Evolutionary conservation across 2,797 vertebrate genomes (phyloP), one percentile per base, ranked within the genome.

Genomic region (Benthosema pterotum): DNA sequence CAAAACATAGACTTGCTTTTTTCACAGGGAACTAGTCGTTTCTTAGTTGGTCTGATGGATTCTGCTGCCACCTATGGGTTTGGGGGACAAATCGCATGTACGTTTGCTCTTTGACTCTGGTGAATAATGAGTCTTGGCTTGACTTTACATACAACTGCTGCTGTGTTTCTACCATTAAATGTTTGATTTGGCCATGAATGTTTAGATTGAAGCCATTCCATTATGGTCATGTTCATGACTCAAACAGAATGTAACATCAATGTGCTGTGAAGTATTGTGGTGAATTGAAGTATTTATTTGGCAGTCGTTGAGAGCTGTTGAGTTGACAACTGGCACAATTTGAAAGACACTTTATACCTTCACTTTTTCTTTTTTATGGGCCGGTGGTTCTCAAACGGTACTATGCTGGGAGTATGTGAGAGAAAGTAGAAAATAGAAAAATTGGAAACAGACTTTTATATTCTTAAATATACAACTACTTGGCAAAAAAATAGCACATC

Each of bases 61-160:
- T 60, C 19, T 65, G 52, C 58, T 71, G 64, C 69, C 70, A 52
- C 49, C 66, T 57, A n/a, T 63, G 67, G 72, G 59, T 59, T 19
- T 9, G 32, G 28, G 11, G 19, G 11, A 22, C 16, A 56, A 45
- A 16, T 52, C 51, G 53, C 52, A 51, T 7, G 3, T 22, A 38
- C 17, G 25, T 16, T 42, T 25, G 25, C 13, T 12, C 15, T 50
- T 3, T 1, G 47, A 8, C 15, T 50, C 2, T 1, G 47, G 11
- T 32, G 2, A 14, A 68, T 60, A 60, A 49, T 67, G 42, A 49
- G 74, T 65, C 67, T 65, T 13, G 45, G 65, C n/a, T n/a, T n/a
- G n/a, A n/a, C n/a, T 72, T 57, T 65, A 47, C 59, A 12, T 54
- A 5, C 58, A 14, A 50, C 17, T 42, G 50, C 32, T 11, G 32